Evolutionary conservation across 2,888 invertebrate species (phyloP).

Genomic region (Ophonus ardosiacus): DNA sequence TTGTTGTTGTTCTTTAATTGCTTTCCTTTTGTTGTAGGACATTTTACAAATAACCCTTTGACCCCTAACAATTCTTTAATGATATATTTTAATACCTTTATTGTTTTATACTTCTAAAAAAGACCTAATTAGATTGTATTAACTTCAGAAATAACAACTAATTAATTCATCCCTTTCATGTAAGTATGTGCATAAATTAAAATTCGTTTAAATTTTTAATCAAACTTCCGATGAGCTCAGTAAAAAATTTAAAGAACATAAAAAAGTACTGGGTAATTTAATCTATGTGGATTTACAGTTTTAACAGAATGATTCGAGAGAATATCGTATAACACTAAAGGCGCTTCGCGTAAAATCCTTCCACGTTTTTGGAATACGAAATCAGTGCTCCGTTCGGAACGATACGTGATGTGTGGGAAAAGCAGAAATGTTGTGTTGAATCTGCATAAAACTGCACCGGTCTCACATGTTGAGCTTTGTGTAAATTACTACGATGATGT

Average conservation of each 20-base stretch:
- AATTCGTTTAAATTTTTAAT: not conserved
- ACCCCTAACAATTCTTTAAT: not conserved
- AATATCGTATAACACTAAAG: slow-evolving; percentile 10
- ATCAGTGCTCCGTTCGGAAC: slow-evolving; percentile 3
- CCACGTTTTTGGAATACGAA: slow-evolving; percentile 15
- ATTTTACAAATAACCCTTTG: not conserved
- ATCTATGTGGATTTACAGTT: slow-evolving; percentile 18
- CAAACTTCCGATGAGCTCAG: not conserved
- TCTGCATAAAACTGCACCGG: not conserved
- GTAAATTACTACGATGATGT: too few species aligned
- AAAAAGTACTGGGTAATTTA: not conserved
- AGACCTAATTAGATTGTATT: not conserved
- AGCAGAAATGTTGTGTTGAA: not conserved
- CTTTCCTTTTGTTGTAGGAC: not conserved
- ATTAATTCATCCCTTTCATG: not conserved
- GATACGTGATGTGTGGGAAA: not conserved
- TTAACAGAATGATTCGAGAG: not conserved
- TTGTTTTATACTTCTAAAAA: not conserved
- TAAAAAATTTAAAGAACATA: not conserved
- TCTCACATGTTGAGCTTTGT: not conserved
- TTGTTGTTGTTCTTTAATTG: not conserved
- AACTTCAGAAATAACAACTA: not conserved
- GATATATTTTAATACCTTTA: not conserved
- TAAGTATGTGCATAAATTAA: not conserved
- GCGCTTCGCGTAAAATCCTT: slow-evolving; percentile 16